A percentile compares a stretch with the other conserved stretches of the same genome.
Evolutionary conservation across 1,140 invertebrate genomes (phyloP).

Genomic region (Drosophila hydei): DNA sequence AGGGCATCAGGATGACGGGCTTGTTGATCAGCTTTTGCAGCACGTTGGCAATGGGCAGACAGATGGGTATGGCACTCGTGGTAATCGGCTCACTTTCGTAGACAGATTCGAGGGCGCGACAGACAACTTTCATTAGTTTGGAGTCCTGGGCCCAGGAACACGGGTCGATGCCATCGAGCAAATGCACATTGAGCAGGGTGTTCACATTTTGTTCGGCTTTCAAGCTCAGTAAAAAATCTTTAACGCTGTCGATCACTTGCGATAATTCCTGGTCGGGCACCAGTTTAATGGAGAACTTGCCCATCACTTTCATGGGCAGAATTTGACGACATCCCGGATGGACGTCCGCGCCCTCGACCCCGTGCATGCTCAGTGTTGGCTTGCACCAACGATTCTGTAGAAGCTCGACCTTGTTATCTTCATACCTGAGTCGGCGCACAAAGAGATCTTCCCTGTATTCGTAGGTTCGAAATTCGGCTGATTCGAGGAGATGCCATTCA

Average conservation of each 20-base stretch:
- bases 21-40: slow-evolving; percentile 19
- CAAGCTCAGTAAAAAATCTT: background rate
- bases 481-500: slow-evolving; percentile 44
- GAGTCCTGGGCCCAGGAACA: slow-evolving; percentile 3
- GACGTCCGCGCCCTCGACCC: slow-evolving; percentile 29
- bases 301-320: slow-evolving; percentile 35
- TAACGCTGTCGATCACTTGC: background rate
- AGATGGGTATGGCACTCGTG: slow-evolving; percentile 24
- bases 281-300: slow-evolving; percentile 44
- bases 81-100: background rate
- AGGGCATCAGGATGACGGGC: slow-evolving; percentile 45
- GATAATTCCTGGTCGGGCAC: slow-evolving; percentile 36
- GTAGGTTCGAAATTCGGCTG: slow-evolving; percentile 27
- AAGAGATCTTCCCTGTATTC: slow-evolving; percentile 36
- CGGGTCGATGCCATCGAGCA: slow-evolving; percentile 26
- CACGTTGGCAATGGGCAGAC: slow-evolving; percentile 43
- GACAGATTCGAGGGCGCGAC: background rate
- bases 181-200: background rate
- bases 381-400: slow-evolving; percentile 47
- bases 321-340: background rate
- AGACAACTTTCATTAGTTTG: background rate
- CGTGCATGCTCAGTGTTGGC: slow-evolving; percentile 40
- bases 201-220: background rate
- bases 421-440: slow-evolving; percentile 23
- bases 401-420: slow-evolving; percentile 22